Evolutionary conservation across 1,140 invertebrate species (phyloP), one percentile per base, ranked within the genome.

Genomic region (Rhagoletis zephyria): DNA sequence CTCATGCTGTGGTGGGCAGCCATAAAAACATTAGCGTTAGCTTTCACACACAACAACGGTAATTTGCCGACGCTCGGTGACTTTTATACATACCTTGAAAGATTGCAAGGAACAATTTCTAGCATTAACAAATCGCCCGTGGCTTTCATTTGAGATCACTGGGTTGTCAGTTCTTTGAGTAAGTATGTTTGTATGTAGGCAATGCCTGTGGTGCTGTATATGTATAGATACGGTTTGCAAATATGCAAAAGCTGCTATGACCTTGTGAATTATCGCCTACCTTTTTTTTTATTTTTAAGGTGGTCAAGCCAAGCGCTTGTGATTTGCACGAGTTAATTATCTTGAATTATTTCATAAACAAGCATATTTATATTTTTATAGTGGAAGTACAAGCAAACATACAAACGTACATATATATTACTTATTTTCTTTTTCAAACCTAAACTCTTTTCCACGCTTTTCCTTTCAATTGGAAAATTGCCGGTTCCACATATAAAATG

Each of bases 371-470:
- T 19, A 81, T 56, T 30, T 30, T 30, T 30, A 30, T 30, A 30
- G 30, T 30, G 30, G 30, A 30, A 30, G 30, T 30, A 30, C 30
- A 30, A 30, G 30, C 30, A 30, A 30, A 30, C 45, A 12, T 81
- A 81, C n/a, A 56, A 19, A n/a, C 6, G 30, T 81, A 3, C 1
- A 10, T 56, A 56, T 1, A 2, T 56, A 56, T 56, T 9, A 19
- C n/a, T 81, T 81, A 56, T 51, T 81, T 63, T 14, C n/a, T 63
- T 63, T 63, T 63, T 63, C 9, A 14, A 12, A 14, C n/a, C 61
- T 63, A 63, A 10, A 59, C 70, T 19, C 19, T 56, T 81, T 81
- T 81, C 74, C 74, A 81, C 74, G 74, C 74, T 81, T 81, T 81
- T 81, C 51, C 74, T 81, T 81, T 51, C 74, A 81, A 56, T 51